A percentile compares a stretch with the other conserved stretches of the same genome.
phyloP scores from a whole-genome alignment of 1,140 invertebrate species.

The Charaxes varanes region DNA sequence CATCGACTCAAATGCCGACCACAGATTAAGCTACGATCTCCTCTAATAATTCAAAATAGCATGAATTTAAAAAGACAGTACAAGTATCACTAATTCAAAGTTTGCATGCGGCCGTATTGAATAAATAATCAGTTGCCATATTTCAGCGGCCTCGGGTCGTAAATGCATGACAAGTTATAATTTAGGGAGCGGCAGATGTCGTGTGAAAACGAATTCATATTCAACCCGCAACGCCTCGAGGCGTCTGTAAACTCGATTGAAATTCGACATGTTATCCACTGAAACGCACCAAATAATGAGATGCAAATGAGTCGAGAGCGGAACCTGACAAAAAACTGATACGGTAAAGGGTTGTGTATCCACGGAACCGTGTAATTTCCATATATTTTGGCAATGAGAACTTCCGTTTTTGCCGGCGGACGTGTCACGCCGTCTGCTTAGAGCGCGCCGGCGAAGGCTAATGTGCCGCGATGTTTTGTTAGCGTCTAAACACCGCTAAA shows the following conservation, averaged over 20 bases:
- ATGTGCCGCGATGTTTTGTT: no score
- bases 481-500: no score
- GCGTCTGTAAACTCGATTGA: constrained; percentile 42
- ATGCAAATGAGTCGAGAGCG: constrained; percentile 54
- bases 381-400: constrained; percentile 65
- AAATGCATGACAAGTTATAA: constrained; percentile 5
- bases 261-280: constrained; percentile 59
- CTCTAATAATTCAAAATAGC: no score
- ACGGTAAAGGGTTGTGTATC: constrained; percentile 40
- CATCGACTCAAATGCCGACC: no score
- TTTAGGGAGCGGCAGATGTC: constrained; percentile 20
- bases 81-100: no score
- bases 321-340: constrained; percentile 44
- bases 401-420: constrained; percentile 51
- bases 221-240: constrained; percentile 29
- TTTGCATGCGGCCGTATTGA: no score
- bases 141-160: no score
- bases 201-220: constrained; percentile 51
- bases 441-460: constrained; percentile 3
- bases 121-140: no score
- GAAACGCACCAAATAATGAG: constrained; percentile 56
- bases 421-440: constrained; percentile 33
- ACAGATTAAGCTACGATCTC: no score
- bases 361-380: constrained; percentile 51
- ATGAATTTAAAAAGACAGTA: no score